These are phyloP conservation scores for Alosa sapidissima DNA, from an alignment of 2,797 vertebrate genomes.

Conservation along the genomic window DNA sequence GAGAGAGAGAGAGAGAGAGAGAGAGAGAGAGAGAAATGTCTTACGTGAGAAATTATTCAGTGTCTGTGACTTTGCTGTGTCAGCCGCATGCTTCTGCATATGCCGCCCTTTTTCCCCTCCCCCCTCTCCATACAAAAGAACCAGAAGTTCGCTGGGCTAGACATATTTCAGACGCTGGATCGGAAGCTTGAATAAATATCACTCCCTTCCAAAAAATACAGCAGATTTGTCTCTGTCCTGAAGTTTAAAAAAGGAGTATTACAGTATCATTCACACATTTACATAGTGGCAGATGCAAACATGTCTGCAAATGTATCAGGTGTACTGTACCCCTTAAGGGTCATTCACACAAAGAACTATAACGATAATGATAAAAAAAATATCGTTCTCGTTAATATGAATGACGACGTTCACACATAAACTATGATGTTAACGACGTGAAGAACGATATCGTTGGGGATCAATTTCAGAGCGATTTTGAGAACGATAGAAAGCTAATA, in stretches of 20 bases:
- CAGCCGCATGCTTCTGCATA: slow-evolving; percentile 65
- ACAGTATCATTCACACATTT: neutral
- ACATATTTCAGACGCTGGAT: slow-evolving; percentile 29
- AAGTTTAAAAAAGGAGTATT: neutral
- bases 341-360: no score
- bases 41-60: slow-evolving; percentile 55
- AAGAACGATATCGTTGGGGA: no score
- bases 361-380: no score
- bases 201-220: neutral
- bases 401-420: no score
- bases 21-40: neutral
- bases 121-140: slow-evolving; percentile 30
- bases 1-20: neutral
- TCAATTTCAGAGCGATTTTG: no score
- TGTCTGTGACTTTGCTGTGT: slow-evolving; percentile 54
- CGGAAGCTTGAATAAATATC: neutral
- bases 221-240: neutral
- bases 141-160: slow-evolving; percentile 55
- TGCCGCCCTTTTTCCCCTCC: neutral
- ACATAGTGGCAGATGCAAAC: neutral
- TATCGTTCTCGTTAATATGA: no score
- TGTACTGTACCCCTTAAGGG: neutral
- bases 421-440: no score
- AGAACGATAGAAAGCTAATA: no score
- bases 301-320: neutral